Conservation (phyloP, 2,113 vertebrate species). For the Catharus bicknelli region DNA sequence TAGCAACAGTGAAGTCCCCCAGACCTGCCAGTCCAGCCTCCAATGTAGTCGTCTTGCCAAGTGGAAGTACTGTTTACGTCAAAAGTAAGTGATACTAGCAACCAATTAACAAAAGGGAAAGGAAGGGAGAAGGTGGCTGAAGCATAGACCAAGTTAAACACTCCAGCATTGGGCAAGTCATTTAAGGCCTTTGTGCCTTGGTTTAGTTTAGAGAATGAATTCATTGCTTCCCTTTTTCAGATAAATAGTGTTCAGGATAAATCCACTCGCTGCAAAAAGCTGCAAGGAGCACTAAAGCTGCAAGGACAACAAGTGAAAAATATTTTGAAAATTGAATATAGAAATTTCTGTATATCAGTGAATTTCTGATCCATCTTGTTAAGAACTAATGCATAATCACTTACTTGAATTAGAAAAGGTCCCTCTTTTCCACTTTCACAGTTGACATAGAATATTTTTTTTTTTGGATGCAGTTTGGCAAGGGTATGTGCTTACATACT, state of each 20-base stretch:
- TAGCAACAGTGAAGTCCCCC: conserved; percentile 89
- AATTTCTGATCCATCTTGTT: background rate
- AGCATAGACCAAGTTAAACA: background rate
- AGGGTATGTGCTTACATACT: background rate
- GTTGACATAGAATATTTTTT: background rate
- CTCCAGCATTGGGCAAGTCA: background rate
- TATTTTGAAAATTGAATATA: background rate
- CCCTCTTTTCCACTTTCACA: background rate
- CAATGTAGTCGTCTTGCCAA: conserved; percentile 95
- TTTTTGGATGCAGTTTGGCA: background rate
- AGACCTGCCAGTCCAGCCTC: conserved; percentile 95
- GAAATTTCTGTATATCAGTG: background rate
- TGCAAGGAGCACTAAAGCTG: background rate
- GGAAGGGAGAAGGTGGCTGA: background rate
- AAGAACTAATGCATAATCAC: background rate
- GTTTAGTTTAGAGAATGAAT: background rate
- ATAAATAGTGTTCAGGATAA: background rate
- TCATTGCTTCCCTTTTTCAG: background rate
- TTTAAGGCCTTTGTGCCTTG: background rate
- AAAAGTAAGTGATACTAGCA: conserved; percentile 87
- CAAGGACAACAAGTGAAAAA: background rate
- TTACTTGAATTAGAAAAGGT: background rate
- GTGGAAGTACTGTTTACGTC: conserved; percentile 95
- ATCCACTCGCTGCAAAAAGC: background rate
- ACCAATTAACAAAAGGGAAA: conserved; percentile 14